Percentiles rank a stretch among this genome's conserved stretches.
Conservation (phyloP, 2,888 invertebrate genomes). For the Abrostola tripartita region DNA sequence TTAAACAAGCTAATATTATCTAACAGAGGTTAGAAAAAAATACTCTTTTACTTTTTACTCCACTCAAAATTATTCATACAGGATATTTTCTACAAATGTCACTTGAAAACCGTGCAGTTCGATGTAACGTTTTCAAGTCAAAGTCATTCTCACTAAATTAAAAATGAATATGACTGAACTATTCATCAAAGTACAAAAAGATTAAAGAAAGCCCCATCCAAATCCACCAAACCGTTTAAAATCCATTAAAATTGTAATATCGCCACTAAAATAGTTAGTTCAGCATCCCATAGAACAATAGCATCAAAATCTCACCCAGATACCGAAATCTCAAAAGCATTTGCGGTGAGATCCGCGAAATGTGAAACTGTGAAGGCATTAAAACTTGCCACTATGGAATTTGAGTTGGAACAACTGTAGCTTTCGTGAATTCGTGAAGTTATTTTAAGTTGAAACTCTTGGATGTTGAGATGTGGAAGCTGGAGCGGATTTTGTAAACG, state of each 20-base stretch:
- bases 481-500: conserved; percentile 48
- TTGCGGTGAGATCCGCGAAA: conserved; percentile 52
- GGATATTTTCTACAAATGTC: too few species aligned
- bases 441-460: conserved; percentile 58
- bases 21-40: too few species aligned
- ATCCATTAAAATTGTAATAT: conserved; percentile 41
- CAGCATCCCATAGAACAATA: conserved; percentile 59
- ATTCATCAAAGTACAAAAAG: background rate
- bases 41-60: too few species aligned
- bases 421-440: conserved; percentile 60
- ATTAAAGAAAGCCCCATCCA: background rate
- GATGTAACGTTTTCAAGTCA: too few species aligned
- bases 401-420: conserved; percentile 66
- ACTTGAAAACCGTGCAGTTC: too few species aligned
- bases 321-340: conserved; percentile 66
- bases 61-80: too few species aligned
- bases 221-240: conserved; percentile 21
- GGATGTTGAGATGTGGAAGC: conserved; percentile 38
- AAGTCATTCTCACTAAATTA: too few species aligned
- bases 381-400: conserved; percentile 76
- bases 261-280: conserved; percentile 54
- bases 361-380: conserved; percentile 66
- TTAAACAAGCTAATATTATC: too few species aligned
- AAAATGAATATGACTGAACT: too few species aligned
- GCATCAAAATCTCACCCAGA: conserved; percentile 54